Percentiles rank a stretch among this genome's conserved stretches.
Evolutionary conservation across 2,888 invertebrate species (phyloP).

Genomic region (Gryllus longicercus): DNA sequence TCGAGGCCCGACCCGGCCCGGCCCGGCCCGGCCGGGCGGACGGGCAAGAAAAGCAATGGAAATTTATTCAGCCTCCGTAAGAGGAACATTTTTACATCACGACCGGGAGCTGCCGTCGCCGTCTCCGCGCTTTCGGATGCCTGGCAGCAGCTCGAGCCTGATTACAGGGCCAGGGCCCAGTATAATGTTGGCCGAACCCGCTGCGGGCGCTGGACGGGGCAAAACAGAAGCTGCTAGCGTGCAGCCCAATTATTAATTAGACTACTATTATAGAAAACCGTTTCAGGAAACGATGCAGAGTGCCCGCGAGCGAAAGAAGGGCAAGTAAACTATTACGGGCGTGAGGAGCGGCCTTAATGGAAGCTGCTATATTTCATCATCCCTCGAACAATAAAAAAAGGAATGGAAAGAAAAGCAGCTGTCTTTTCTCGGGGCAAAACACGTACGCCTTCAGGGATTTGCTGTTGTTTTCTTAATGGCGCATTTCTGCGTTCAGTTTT

Average conservation of each 20-base stretch:
- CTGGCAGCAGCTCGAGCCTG: too few species aligned
- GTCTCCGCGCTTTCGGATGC: too few species aligned
- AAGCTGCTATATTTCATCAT: not conserved
- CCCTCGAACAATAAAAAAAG: not conserved
- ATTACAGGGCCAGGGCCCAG: too few species aligned
- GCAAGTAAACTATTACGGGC: not conserved
- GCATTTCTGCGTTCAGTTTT: not conserved
- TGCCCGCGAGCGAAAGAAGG: conserved; percentile 8
- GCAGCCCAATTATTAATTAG: not conserved
- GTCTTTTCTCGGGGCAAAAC: not conserved
- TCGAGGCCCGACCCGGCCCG: too few species aligned
- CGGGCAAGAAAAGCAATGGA: too few species aligned
- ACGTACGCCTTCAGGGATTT: not conserved
- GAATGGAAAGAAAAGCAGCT: not conserved
- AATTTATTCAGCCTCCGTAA: too few species aligned
- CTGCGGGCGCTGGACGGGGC: not conserved
- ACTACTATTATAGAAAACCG: conserved; percentile 17
- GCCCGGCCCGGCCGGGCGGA: too few species aligned
- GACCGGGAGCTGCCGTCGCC: too few species aligned
- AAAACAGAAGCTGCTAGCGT: conserved; percentile 17
- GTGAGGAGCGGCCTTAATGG: too few species aligned
- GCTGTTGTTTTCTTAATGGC: not conserved
- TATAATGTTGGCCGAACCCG: too few species aligned
- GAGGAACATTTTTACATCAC: too few species aligned
- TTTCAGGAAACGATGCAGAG: not conserved